Conservation (phyloP, 2,113 vertebrate species). For the Hydrochoerus hydrochaeris region DNA sequence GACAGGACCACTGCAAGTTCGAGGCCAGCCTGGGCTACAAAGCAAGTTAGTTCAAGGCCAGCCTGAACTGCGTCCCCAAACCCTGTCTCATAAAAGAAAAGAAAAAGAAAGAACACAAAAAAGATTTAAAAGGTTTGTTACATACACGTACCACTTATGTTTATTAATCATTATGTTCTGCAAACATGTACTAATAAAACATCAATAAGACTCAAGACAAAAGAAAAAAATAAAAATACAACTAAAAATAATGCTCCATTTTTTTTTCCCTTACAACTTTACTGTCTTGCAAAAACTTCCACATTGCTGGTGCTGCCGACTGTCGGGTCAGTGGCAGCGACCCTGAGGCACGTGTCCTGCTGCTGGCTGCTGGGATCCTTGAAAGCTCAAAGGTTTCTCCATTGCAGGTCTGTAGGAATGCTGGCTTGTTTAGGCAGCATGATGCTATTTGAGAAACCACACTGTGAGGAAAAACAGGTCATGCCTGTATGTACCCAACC, state of each 20-base stretch:
- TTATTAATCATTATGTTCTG: neutral
- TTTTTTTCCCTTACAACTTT: slow-evolving; percentile 11
- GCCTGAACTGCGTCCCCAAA: neutral
- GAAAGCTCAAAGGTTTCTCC: neutral
- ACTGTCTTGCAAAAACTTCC: neutral
- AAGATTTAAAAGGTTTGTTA: neutral
- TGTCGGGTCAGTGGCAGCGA: neutral
- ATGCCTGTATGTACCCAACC: neutral
- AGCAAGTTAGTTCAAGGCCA: neutral
- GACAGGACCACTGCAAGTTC: neutral
- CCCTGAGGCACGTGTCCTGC: neutral
- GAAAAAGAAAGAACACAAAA: too few relatives aligned
- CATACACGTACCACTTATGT: neutral
- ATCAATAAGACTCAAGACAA: neutral
- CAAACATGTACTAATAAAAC: neutral
- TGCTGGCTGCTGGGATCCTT: neutral
- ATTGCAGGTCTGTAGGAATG: neutral
- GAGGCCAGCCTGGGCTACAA: neutral
- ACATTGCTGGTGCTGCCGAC: neutral
- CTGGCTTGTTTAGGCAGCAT: slow-evolving; percentile 22
- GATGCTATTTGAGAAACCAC: slow-evolving; percentile 6
- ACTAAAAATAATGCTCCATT: neutral
- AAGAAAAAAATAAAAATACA: neutral
- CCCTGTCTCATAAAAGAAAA: neutral
- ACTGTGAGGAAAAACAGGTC: neutral